A percentile compares a stretch with the other conserved stretches of the same genome.
Evolutionary conservation across 1,140 invertebrate species (phyloP).

Genomic region (Drosophila novamexicana): DNA sequence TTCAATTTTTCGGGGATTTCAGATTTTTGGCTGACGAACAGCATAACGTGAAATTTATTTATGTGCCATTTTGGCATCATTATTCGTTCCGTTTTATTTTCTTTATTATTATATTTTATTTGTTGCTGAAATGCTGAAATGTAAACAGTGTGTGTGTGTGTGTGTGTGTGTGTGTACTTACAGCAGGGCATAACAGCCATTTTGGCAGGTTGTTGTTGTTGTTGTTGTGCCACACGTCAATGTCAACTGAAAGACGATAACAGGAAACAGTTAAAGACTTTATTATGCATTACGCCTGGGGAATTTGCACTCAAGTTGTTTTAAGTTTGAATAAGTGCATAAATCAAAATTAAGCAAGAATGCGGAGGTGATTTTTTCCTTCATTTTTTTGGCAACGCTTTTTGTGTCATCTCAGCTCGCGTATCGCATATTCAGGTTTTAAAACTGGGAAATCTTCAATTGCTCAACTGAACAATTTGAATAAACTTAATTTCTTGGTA

Average conservation of each 20-base stretch:
- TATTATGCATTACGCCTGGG: conserved; percentile 13
- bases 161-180: conserved; percentile 54
- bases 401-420: conserved; percentile 21
- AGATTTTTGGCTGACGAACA: conserved; percentile 5
- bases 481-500: not conserved
- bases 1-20: conserved; percentile 44
- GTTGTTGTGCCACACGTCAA: conserved; percentile 27
- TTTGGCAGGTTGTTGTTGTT: conserved; percentile 49
- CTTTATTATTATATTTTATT: conserved; percentile 4
- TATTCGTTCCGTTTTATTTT: not conserved
- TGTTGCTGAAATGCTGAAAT: conserved; percentile 1
- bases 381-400: not conserved
- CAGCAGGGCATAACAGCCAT: conserved; percentile 78
- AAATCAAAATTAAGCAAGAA: conserved; percentile 5
- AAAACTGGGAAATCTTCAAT: not conserved
- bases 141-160: not conserved
- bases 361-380: conserved; percentile 17
- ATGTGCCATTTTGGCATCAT: conserved; percentile 16
- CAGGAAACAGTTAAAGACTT: conserved; percentile 50
- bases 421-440: conserved; percentile 17
- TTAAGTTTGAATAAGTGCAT: conserved; percentile 12
- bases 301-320: conserved; percentile 12
- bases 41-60: conserved; percentile 65
- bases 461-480: not conserved
- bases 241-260: conserved; percentile 60